phyloP scores from a whole-genome alignment of 1,140 invertebrate genomes.

The Magallana angulata region DNA sequence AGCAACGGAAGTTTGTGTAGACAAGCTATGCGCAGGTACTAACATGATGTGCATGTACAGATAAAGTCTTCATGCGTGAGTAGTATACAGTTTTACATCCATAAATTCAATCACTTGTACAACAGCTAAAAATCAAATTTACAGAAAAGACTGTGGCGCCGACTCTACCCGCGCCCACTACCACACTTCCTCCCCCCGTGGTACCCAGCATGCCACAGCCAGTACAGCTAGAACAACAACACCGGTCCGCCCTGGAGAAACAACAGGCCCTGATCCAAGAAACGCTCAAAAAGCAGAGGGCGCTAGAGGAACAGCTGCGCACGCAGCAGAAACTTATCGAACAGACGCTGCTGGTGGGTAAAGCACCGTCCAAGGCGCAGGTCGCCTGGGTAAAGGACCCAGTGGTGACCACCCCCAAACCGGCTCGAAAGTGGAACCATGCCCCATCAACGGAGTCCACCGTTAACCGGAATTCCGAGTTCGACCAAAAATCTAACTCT shows the following conservation, averaged over 20 bases:
- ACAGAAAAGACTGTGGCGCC: too few species aligned
- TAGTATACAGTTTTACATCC: too few species aligned
- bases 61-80: too few species aligned
- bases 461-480: background rate
- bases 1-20: background rate
- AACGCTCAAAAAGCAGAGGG: background rate
- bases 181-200: background rate
- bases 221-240: background rate
- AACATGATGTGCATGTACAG: too few species aligned
- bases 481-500: background rate
- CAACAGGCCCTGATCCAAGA: background rate
- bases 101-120: background rate
- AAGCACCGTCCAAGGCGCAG: background rate
- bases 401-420: background rate
- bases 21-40: conserved; percentile 4
- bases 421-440: background rate
- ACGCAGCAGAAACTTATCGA: conserved; percentile 14
- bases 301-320: conserved; percentile 8
- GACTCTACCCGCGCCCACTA: background rate
- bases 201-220: background rate
- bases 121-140: too few species aligned
- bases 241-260: background rate
- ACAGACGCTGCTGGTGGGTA: background rate
- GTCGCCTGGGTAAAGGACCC: background rate
- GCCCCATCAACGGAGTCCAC: background rate